A percentile compares a stretch with the other conserved stretches of the same genome.
Evolutionary conservation across 2,113 vertebrate genomes (phyloP).

Genomic region (Crotalus tigris): DNA sequence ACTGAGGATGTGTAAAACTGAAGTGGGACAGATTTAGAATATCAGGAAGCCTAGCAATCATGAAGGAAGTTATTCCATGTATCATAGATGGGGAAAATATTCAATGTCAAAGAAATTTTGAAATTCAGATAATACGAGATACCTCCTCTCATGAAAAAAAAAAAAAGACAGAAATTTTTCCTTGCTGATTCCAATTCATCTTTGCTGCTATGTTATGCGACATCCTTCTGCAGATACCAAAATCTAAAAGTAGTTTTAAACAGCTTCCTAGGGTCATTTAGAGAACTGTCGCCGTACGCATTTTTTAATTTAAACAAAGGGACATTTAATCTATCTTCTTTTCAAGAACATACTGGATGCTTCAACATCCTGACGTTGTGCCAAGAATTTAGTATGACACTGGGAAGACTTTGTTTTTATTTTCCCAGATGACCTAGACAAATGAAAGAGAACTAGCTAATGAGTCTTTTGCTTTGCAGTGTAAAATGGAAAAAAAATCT

Average conservation of each 20-base stretch:
- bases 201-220: background rate
- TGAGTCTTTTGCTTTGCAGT: background rate
- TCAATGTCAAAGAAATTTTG: background rate
- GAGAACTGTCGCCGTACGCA: slow-evolving; percentile 6
- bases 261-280: slow-evolving; percentile 41
- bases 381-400: background rate
- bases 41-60: background rate
- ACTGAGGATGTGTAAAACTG: background rate
- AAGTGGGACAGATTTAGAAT: background rate
- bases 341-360: slow-evolving; percentile 18
- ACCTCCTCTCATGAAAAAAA: background rate
- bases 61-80: background rate
- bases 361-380: background rate
- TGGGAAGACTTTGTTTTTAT: background rate
- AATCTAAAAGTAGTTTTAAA: slow-evolving; percentile 21
- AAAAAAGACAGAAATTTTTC: background rate
- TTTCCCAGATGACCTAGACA: background rate
- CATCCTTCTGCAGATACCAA: slow-evolving; percentile 3
- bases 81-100: background rate
- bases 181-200: background rate
- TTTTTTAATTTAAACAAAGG: background rate
- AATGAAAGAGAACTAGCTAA: background rate
- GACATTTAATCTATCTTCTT: slow-evolving; percentile 28
- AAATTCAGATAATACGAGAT: background rate
- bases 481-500: background rate